A percentile compares a stretch with the other conserved stretches of the same genome.
These are phyloP conservation scores for Drosophila prosaltans DNA, from an alignment of 1,140 invertebrate genomes.

Conservation along the genomic window DNA sequence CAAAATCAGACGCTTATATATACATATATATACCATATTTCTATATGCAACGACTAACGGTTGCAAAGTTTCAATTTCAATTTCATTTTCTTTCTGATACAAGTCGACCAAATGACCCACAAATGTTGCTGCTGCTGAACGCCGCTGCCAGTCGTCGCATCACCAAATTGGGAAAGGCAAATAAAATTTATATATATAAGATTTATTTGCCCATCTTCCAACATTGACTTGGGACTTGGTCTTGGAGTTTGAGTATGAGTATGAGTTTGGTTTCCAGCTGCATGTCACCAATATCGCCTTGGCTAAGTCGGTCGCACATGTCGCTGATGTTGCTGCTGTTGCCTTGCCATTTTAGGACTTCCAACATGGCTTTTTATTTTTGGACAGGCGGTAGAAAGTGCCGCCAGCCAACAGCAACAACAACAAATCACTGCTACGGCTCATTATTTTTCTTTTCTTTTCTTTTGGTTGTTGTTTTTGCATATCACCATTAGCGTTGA, in stretches of 20 bases:
- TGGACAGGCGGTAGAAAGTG: constrained; percentile 77
- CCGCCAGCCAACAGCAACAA: constrained; percentile 39
- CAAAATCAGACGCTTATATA: constrained; percentile 63
- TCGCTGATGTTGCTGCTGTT: constrained; percentile 43
- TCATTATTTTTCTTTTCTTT: constrained; percentile 59
- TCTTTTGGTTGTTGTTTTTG: constrained; percentile 48
- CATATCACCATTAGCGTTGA: constrained; percentile 78
- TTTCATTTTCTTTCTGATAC: constrained; percentile 34
- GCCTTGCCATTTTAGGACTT: constrained; percentile 24
- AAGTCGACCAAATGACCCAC: constrained; percentile 59
- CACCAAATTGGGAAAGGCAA: constrained; percentile 74
- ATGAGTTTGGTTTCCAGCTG: constrained; percentile 33
- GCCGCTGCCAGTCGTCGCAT: constrained; percentile 27
- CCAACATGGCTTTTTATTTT: constrained; percentile 76
- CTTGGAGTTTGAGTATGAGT: constrained; percentile 23
- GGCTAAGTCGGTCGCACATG: constrained; percentile 80
- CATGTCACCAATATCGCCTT: constrained; percentile 54
- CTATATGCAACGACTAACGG: constrained; percentile 31
- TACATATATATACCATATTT: neutral
- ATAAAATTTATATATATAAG: constrained; percentile 66
- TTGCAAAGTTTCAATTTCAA: constrained; percentile 66
- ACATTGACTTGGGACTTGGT: constrained; percentile 34
- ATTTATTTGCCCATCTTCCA: constrained; percentile 75
- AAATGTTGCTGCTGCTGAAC: constrained; percentile 32
- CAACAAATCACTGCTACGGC: constrained; percentile 63